Conservation (phyloP, 1,140 invertebrate species). For the Stegodyphus dumicola region DNA sequence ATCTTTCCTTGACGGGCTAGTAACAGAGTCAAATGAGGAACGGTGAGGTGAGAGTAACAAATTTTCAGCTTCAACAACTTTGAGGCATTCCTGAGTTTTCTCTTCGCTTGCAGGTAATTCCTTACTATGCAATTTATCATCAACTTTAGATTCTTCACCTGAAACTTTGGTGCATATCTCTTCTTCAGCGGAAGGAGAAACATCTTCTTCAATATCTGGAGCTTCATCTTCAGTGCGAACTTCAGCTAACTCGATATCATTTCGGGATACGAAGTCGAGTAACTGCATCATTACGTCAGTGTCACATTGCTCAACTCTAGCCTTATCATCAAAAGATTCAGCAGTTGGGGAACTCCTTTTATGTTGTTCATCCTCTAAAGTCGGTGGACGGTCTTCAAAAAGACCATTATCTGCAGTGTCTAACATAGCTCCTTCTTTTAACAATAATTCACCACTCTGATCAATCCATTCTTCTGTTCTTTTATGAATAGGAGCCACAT, state of each 20-base stretch:
- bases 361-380: conserved; percentile 37
- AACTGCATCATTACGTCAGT: conserved; percentile 45
- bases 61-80: conserved; percentile 17
- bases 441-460: conserved; percentile 37
- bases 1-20: conserved; percentile 49
- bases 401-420: conserved; percentile 25
- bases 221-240: conserved; percentile 66
- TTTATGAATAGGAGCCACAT: conserved; percentile 22
- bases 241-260: conserved; percentile 65
- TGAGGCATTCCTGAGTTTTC: conserved; percentile 15
- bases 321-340: conserved; percentile 61
- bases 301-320: conserved; percentile 57
- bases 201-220: conserved; percentile 66
- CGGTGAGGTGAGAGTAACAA: conserved; percentile 26
- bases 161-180: neutral
- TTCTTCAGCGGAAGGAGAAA: conserved; percentile 60
- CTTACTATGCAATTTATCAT: neutral
- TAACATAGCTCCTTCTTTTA: conserved; percentile 20
- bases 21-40: conserved; percentile 49
- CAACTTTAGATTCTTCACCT: neutral
- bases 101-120: neutral
- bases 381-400: conserved; percentile 23
- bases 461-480: conserved; percentile 54
- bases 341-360: conserved; percentile 58
- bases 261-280: conserved; percentile 59